Percentiles rank a stretch among this genome's conserved stretches.
These are phyloP conservation scores for Ligdia adustata DNA, from an alignment of 2,888 invertebrate genomes.

Conservation along the genomic window DNA sequence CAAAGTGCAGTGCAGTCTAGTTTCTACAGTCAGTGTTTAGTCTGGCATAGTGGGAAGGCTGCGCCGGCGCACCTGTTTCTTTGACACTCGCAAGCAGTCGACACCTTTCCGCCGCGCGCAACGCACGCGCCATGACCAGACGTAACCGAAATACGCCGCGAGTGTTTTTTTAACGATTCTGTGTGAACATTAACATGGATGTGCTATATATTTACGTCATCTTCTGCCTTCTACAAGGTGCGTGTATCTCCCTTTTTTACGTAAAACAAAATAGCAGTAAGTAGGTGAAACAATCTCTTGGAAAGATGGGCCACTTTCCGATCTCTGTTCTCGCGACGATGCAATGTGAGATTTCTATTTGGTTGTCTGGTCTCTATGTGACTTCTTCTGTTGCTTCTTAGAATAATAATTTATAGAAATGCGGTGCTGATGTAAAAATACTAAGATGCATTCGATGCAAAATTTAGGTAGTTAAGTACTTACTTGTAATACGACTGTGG, in stretches of 20 bases:
- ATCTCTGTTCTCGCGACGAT: slow-evolving; percentile 35
- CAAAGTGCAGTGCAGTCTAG: too few species aligned
- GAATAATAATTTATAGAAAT: too few species aligned
- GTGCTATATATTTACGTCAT: slow-evolving; percentile 56
- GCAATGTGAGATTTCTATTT: slow-evolving; percentile 44
- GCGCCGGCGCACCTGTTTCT: slow-evolving; percentile 59
- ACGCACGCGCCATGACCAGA: slow-evolving; percentile 58
- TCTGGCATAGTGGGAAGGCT: slow-evolving; percentile 30
- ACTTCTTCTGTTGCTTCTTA: slow-evolving; percentile 6
- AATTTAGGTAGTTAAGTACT: too few species aligned
- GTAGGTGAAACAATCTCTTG: slow-evolving; percentile 33
- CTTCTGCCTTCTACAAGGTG: slow-evolving; percentile 60
- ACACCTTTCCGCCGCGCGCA: slow-evolving; percentile 46
- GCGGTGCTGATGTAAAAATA: too few species aligned
- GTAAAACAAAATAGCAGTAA: neutral
- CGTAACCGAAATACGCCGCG: slow-evolving; percentile 56
- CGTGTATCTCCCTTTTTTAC: slow-evolving; percentile 16
- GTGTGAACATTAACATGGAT: slow-evolving; percentile 69
- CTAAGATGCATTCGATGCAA: too few species aligned
- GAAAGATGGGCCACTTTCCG: slow-evolving; percentile 49
- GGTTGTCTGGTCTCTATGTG: slow-evolving; percentile 18
- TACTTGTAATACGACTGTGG: too few species aligned
- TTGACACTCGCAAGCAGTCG: slow-evolving; percentile 48
- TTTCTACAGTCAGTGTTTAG: too few species aligned
- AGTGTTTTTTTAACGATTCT: slow-evolving; percentile 55